Conservation (phyloP, 1,140 invertebrate genomes). For the Orussus abietinus region DNA sequence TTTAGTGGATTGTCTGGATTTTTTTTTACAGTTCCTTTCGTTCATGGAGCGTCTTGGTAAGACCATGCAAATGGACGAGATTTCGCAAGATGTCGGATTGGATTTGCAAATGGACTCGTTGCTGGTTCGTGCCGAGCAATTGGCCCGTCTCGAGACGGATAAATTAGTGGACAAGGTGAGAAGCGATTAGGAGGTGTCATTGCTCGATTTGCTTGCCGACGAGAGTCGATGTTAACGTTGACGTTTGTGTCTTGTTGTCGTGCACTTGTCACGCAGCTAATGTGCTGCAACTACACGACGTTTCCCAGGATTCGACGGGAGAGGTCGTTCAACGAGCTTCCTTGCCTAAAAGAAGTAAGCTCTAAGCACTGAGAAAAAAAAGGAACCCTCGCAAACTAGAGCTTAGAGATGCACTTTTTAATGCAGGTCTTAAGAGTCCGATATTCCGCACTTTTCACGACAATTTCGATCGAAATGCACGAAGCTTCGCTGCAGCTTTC, state of each 20-base stretch:
- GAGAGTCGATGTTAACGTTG: constrained; percentile 1
- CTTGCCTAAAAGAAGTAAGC: constrained; percentile 63
- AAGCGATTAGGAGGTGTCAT: constrained; percentile 15
- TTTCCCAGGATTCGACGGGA: constrained; percentile 68
- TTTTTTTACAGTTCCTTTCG: constrained; percentile 61
- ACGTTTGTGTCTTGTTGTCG: constrained; percentile 15
- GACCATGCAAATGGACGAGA: constrained; percentile 72
- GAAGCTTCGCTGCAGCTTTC: too few species aligned
- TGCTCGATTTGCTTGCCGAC: background rate
- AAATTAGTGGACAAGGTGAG: constrained; percentile 73
- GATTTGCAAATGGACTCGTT: constrained; percentile 76
- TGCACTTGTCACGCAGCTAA: constrained; percentile 56
- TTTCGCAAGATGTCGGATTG: constrained; percentile 71
- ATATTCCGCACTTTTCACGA: too few species aligned
- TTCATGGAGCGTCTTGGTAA: constrained; percentile 70
- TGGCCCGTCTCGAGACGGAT: constrained; percentile 72
- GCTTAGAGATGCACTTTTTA: too few species aligned
- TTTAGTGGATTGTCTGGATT: too few species aligned
- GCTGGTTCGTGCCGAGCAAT: constrained; percentile 70
- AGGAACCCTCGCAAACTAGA: too few species aligned
- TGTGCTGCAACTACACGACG: constrained; percentile 63
- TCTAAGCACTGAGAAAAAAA: constrained; percentile 17
- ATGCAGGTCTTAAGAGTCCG: too few species aligned
- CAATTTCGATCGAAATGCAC: too few species aligned
- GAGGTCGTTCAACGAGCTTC: constrained; percentile 68